Evolutionary conservation across 2,797 vertebrate genomes (phyloP).

Genomic region (Platyrinchus mystaceus): DNA sequence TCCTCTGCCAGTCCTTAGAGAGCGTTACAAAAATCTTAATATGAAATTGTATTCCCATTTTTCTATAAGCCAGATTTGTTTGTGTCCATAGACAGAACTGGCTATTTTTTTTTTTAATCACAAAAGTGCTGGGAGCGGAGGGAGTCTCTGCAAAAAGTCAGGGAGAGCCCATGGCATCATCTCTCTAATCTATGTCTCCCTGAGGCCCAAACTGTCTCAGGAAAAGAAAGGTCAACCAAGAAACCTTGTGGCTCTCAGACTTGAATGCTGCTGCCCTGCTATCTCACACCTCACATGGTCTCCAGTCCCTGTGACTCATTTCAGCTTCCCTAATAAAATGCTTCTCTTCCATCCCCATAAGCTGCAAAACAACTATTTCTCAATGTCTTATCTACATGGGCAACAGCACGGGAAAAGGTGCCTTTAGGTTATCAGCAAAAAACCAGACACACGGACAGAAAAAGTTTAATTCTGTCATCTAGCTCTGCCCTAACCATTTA

Average conservation of each 20-base stretch:
- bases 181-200: neutral
- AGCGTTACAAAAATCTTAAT: neutral
- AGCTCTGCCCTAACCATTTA: neutral
- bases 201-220: neutral
- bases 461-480: neutral
- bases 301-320: neutral
- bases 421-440: neutral
- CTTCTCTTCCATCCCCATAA: neutral
- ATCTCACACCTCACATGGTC: neutral
- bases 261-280: neutral
- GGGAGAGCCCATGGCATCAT: neutral
- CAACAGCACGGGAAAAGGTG: neutral
- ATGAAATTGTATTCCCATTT: neutral
- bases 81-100: neutral
- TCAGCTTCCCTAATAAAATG: neutral
- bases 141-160: neutral
- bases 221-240: neutral
- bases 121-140: accelerated
- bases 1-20: neutral
- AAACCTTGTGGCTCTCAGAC: neutral
- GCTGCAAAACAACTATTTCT: neutral
- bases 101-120: neutral
- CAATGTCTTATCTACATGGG: neutral
- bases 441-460: neutral
- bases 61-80: neutral